Percentiles rank a stretch among this genome's conserved stretches.
Evolutionary conservation across 1,140 invertebrate genomes (phyloP).

Genomic region (Leptinotarsa undecemlineata): DNA sequence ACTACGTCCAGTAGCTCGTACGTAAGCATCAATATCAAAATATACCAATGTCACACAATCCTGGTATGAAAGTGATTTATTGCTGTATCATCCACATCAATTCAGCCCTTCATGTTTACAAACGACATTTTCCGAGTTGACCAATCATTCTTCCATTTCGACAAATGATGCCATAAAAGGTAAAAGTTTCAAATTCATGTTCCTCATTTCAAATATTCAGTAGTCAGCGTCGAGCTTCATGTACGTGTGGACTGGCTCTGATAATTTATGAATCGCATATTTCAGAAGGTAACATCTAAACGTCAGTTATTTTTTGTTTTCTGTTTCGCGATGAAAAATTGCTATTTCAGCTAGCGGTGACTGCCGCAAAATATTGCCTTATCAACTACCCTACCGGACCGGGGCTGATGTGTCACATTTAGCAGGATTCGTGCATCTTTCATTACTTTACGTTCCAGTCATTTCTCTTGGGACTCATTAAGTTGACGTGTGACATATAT

Average conservation of each 20-base stretch:
- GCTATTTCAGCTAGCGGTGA: not conserved
- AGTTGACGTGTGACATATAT: not conserved
- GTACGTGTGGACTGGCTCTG: not conserved
- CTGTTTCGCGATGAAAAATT: conserved; percentile 3
- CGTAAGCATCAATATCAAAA: no score
- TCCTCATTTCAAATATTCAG: not conserved
- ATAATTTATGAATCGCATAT: not conserved
- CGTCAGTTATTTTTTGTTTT: conserved; percentile 6
- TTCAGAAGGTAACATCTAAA: conserved; percentile 1
- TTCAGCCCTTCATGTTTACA: not conserved
- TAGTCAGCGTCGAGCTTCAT: not conserved
- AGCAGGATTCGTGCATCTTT: conserved; percentile 5
- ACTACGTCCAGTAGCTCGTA: no score
- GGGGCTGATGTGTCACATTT: not conserved
- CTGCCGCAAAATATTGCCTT: conserved; percentile 4
- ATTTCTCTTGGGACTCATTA: not conserved
- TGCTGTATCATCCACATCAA: not conserved
- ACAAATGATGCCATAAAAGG: conserved; percentile 8
- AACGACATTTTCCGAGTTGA: conserved; percentile 3
- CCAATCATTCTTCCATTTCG: not conserved
- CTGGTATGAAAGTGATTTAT: not conserved
- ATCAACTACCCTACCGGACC: not conserved
- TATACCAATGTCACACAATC: no score
- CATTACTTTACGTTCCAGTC: not conserved
- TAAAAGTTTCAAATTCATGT: not conserved